These are phyloP conservation scores for Cryptus viduatorius DNA, from an alignment of 2,888 invertebrate genomes.

Conservation along the genomic window DNA sequence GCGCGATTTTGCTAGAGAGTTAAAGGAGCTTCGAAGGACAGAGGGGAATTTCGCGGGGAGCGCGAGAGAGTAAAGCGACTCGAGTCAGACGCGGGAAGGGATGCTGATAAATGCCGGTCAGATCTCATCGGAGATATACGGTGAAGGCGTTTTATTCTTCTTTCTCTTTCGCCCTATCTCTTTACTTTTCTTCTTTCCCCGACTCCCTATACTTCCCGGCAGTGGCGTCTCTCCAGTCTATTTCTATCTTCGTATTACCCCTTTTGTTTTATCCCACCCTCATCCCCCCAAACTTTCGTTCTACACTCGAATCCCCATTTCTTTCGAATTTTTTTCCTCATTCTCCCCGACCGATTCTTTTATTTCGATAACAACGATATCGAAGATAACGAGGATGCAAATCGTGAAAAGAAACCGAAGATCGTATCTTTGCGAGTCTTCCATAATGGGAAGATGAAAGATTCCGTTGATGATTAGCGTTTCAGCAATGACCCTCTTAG, in stretches of 20 bases:
- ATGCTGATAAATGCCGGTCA: constrained; percentile 71
- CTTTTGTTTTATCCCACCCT: constrained; percentile 3
- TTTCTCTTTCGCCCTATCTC: constrained; percentile 37
- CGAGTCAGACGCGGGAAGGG: constrained; percentile 54
- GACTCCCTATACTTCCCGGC: neutral
- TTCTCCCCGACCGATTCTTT: too few species aligned
- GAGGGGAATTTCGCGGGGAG: neutral
- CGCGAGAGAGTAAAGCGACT: constrained; percentile 43
- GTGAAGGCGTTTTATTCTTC: constrained; percentile 56
- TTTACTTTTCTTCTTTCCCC: constrained; percentile 25
- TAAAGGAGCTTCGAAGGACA: constrained; percentile 16
- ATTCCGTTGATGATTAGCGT: neutral
- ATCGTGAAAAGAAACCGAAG: neutral
- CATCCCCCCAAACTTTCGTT: too few species aligned
- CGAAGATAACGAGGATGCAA: neutral
- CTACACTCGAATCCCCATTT: too few species aligned
- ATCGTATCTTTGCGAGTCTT: neutral
- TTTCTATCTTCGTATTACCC: constrained; percentile 15
- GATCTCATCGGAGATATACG: constrained; percentile 68
- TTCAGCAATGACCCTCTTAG: neutral
- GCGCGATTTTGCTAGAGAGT: constrained; percentile 57
- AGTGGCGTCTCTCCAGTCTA: constrained; percentile 30
- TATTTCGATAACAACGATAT: neutral
- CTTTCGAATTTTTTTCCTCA: too few species aligned
- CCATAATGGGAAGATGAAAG: neutral